Conservation (phyloP, 2,113 vertebrate genomes). For the Naja naja region DNA sequence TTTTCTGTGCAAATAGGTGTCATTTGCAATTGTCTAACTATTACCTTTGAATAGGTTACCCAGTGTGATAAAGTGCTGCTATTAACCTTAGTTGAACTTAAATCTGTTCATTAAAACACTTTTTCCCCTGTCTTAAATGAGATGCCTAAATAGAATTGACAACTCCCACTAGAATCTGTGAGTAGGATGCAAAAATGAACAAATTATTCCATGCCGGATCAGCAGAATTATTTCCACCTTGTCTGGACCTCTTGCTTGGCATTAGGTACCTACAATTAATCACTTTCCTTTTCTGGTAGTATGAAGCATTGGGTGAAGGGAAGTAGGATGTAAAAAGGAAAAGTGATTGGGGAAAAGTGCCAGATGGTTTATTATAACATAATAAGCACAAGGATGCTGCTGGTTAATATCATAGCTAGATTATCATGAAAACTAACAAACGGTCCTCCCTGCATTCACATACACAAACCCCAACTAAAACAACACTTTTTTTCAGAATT, state of each 20-base stretch:
- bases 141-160: slow-evolving; percentile 4
- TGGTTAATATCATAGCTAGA: neutral
- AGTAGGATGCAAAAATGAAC: neutral
- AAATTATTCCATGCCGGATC: neutral
- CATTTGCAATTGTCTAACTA: slow-evolving; percentile 2
- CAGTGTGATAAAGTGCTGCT: neutral
- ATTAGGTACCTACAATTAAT: neutral
- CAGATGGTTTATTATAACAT: neutral
- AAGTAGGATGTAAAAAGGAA: neutral
- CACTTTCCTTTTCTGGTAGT: neutral
- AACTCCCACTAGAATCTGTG: neutral
- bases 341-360: neutral
- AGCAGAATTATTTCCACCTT: neutral
- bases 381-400: neutral
- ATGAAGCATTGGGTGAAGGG: neutral
- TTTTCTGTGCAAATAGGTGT: neutral
- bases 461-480: neutral
- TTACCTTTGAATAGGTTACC: neutral
- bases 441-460: neutral
- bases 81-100: neutral
- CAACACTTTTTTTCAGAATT: neutral
- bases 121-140: neutral
- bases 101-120: slow-evolving; percentile 6
- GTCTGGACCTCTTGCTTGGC: neutral
- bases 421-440: neutral